Conservation (phyloP, 2,797 vertebrate genomes). For the Apodemus agrarius region DNA sequence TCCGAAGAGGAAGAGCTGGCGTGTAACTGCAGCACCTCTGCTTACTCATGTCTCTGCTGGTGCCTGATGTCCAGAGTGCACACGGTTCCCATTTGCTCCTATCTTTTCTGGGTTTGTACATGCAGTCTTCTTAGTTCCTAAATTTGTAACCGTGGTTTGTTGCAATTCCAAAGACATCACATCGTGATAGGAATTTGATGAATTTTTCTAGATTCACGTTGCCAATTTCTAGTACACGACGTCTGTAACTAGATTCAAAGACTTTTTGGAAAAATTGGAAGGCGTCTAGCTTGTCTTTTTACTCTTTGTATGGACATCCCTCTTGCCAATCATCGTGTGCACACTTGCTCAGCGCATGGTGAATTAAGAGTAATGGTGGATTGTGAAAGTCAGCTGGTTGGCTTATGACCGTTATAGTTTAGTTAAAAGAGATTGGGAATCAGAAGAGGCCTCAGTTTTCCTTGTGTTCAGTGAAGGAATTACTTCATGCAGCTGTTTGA, state of each 20-base stretch:
- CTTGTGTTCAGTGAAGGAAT: not conserved
- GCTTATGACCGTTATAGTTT: not conserved
- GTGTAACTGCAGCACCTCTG: not conserved
- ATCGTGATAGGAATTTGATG: not conserved
- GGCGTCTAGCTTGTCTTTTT: not conserved
- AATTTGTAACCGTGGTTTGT: not conserved
- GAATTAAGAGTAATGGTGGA: not conserved
- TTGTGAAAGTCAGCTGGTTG: not conserved
- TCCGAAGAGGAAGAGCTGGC: not conserved
- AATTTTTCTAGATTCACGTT: not conserved
- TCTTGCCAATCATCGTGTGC: not conserved
- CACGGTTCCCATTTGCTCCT: not conserved
- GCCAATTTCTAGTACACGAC: not conserved
- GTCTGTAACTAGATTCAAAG: not conserved
- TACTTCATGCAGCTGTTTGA: not conserved
- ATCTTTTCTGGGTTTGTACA: not conserved
- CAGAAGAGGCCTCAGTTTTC: not conserved
- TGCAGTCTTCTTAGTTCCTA: not conserved
- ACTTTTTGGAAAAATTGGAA: conserved; percentile 22
- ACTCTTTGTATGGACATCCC: not conserved
- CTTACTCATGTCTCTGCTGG: not conserved
- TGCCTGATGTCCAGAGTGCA: not conserved
- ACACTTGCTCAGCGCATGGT: not conserved
- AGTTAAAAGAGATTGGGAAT: not conserved
- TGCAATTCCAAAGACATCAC: not conserved